Evolutionary conservation across 2,888 invertebrate genomes (phyloP).

Genomic region (Chaetogeoica ovagalla): DNA sequence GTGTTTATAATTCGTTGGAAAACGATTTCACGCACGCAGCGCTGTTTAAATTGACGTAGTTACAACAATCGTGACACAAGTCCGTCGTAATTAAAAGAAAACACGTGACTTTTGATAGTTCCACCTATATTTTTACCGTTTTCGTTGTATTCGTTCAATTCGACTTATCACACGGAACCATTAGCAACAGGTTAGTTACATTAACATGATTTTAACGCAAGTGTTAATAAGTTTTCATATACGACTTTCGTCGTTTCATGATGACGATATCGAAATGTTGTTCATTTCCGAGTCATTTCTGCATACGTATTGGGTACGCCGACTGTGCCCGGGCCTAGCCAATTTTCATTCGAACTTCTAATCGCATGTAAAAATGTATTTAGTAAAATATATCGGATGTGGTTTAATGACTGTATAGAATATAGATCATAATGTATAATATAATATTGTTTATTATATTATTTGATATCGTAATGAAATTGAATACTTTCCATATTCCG

Average conservation of each 20-base stretch:
- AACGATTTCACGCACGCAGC: background rate
- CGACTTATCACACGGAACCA: background rate
- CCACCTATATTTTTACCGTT: background rate
- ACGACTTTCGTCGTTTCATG: background rate
- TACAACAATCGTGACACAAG: background rate
- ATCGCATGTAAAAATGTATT: too few relatives aligned
- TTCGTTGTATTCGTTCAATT: background rate
- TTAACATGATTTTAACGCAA: background rate
- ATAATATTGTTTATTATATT: too few relatives aligned
- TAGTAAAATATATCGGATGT: too few relatives aligned
- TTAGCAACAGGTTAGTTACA: background rate
- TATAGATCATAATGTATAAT: too few relatives aligned
- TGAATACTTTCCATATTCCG: too few relatives aligned
- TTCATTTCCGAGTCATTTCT: conserved; percentile 54
- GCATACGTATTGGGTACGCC: too few relatives aligned
- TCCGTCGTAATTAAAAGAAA: background rate
- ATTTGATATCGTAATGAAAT: too few relatives aligned
- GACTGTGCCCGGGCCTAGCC: too few relatives aligned
- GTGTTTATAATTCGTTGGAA: background rate
- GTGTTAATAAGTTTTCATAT: background rate
- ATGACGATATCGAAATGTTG: background rate
- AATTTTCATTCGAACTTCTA: too few relatives aligned
- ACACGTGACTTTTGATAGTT: background rate
- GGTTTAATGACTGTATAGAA: too few relatives aligned
- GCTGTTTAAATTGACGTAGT: background rate